Evolutionary conservation across 2,113 vertebrate species (phyloP), one percentile per base, ranked within the genome.

Genomic region (Triplophysa siluroides): DNA sequence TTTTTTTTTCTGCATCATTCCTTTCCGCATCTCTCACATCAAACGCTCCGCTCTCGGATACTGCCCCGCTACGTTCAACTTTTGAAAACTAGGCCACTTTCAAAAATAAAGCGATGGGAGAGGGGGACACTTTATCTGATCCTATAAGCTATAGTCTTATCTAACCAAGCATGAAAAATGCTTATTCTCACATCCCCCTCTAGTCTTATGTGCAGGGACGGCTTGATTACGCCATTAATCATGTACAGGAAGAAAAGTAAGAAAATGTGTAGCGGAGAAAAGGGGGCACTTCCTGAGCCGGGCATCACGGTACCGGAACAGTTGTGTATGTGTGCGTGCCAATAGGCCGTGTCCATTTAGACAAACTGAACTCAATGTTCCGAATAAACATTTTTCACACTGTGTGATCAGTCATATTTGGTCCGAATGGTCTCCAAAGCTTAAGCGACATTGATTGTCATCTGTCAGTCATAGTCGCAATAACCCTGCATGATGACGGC

Each of bases 161-260:
- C 80, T 60, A 75, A 33, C 29, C 23, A 62, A 79, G 82, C 24
- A 78, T 77, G 68, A 78, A 65, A 72, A 78, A 77, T 80, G 80
- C 81, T 84, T 84, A 84, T 80, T 80, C 80, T 69, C 78, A 61
- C 75, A 65, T 76, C 63, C 38, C 73, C 74, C 26, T 38, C 60
- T 18, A 58, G 79, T 68, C 74, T 29, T 50, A 78, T 41, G 60
- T 74, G 58, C 60, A 71, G 83, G 58, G 61, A 41, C 54, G 54
- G 61, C 74, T 74, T 69, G 56, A 85, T 85, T 80, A 80, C 29
- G 74, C 70, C 72, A 82, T 84, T 85, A 84, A 83, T 85, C 80
- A 78, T 64, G 76, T 62, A 70, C 67, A 66, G 21, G 8, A 50
- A 33, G 58, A 78, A 77, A 83, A 41, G 45, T 67, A 77, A 60